phyloP scores from a whole-genome alignment of 2,888 invertebrate species.

The Melieria picta region DNA sequence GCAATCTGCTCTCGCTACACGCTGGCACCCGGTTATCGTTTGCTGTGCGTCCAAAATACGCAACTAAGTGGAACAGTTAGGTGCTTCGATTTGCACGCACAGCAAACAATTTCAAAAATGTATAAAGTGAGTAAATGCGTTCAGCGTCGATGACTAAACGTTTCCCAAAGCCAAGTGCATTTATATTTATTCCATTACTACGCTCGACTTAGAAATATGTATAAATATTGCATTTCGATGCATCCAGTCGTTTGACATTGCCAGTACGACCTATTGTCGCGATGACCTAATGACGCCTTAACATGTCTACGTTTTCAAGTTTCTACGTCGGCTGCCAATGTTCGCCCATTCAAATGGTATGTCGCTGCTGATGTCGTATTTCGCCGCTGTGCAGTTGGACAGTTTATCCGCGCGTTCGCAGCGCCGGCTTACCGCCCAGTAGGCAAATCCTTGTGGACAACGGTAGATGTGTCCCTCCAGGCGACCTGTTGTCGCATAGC shows the following conservation, averaged over 20 bases:
- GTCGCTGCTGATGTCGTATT: constrained; percentile 51
- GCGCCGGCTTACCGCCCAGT: constrained; percentile 80
- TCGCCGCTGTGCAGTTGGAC: constrained; percentile 68
- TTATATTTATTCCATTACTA: constrained; percentile 14
- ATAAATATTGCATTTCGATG: constrained; percentile 2
- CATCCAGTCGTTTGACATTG: not conserved
- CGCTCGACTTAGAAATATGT: constrained; percentile 12
- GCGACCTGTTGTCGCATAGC: constrained; percentile 66
- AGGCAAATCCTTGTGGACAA: constrained; percentile 80
- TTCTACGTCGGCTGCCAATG: constrained; percentile 61
- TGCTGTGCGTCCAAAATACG: constrained; percentile 47
- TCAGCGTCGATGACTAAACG: not conserved
- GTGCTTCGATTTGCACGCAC: constrained; percentile 44
- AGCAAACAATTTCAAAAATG: constrained; percentile 50
- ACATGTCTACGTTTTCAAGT: constrained; percentile 51
- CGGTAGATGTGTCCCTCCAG: constrained; percentile 78
- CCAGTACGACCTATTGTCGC: too few relatives aligned
- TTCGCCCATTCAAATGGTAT: constrained; percentile 65
- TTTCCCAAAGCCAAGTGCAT: constrained; percentile 7
- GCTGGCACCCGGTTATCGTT: constrained; percentile 44
- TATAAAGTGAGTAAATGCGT: not conserved
- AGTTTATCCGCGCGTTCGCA: constrained; percentile 76
- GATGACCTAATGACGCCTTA: too few relatives aligned
- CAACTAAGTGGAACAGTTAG: constrained; percentile 24
- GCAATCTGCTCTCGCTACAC: too few relatives aligned